Evolutionary conservation across 2,888 invertebrate species (phyloP), one percentile per base, ranked within the genome.

Genomic region (Callyntrura sp.): DNA sequence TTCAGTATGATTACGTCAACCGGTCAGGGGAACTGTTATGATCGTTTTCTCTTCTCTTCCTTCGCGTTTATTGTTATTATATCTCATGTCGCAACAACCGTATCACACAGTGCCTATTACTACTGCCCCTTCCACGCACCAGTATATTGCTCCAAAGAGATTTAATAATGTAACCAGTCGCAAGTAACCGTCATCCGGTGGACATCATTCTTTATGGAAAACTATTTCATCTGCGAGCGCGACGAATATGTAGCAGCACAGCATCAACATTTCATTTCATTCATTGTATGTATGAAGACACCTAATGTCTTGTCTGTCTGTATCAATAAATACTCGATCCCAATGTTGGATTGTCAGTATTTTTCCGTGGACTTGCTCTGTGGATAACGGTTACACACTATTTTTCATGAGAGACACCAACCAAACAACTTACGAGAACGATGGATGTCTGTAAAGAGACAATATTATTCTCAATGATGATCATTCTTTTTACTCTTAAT

Each of bases 401-500:
- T 62, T 55, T 87, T 79, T 79, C 86, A 87, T 81, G 79, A 62
- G 76, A 48, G 20, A 23, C 35, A 35, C 35, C 35, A 35, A 35
- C 51, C 11, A 3, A 62, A 70, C 76, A 70, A 70, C 43, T 76
- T 60, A 45, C 60, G 35, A 62, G 55, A 28, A 68, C 68, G 48
- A 62, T 60, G 62, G 79, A 86, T 86, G 65, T 48, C 57, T 85
- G 55, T 79, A 78, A 84, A 90, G 89, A 89, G 89, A 85, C 89
- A 85, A 90, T 85, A 85, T 85, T 79, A 85, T 90, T 84, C 89
- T 85, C 79, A 79, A 84, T 88, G 76, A 90, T 79, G 79, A 85
- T 90, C 89, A 90, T 85, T 90, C 85, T 43, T 70, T 85, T 35
- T 84, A 57, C 84, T 78, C 89, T 65, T 90, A 90, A 90, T 90